Percentiles rank a stretch among this genome's conserved stretches.
Evolutionary conservation across 2,888 invertebrate species (phyloP).

Genomic region (Andrena bucephala): DNA sequence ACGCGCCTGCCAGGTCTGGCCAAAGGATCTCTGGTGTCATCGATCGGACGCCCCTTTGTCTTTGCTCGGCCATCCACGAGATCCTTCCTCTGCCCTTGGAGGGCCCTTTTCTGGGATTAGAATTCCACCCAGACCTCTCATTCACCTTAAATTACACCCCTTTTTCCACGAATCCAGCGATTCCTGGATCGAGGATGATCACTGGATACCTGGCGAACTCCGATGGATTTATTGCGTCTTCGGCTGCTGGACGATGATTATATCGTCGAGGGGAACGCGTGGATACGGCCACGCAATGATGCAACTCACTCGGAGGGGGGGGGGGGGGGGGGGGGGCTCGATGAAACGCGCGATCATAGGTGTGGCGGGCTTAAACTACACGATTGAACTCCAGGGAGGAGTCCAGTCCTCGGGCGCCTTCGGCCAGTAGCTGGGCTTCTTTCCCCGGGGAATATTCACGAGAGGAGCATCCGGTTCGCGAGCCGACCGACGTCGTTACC

Average conservation of each 20-base stretch:
- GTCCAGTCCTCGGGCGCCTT: conserved; percentile 5
- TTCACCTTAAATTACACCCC: conserved; percentile 37
- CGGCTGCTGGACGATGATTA: conserved; percentile 29
- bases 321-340: conserved; percentile 1
- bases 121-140: neutral
- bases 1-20: conserved; percentile 22
- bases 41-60: conserved; percentile 61
- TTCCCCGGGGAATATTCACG: conserved; percentile 38
- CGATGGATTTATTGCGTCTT: conserved; percentile 23
- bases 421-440: conserved; percentile 18
- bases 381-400: conserved; percentile 37
- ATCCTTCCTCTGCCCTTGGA: conserved; percentile 11
- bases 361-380: conserved; percentile 42
- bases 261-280: conserved; percentile 29
- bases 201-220: neutral
- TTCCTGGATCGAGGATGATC: conserved; percentile 13
- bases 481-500: conserved; percentile 59
- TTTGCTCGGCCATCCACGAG: conserved; percentile 34
- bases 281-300: conserved; percentile 21
- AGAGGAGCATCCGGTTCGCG: conserved; percentile 67
- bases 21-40: conserved; percentile 58
- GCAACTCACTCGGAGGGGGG: conserved; percentile 8
- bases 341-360: conserved; percentile 42
- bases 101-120: conserved; percentile 35
- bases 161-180: neutral